Percentiles rank a stretch among this genome's conserved stretches.
These are phyloP conservation scores for Grus americana DNA, from an alignment of 2,113 vertebrate genomes.

Conservation along the genomic window DNA sequence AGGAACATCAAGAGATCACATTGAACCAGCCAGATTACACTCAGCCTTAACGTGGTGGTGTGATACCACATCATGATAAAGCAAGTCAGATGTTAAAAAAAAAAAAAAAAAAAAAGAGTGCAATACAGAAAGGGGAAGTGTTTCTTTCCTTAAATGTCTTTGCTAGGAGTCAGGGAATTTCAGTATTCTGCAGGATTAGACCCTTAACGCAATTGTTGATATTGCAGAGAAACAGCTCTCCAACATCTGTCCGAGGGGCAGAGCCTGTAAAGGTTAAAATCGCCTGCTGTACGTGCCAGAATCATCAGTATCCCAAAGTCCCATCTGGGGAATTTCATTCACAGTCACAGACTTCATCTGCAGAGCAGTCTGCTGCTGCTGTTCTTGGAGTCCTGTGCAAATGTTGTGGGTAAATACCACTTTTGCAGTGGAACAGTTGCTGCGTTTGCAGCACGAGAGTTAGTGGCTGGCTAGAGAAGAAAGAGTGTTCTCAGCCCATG, in stretches of 20 bases:
- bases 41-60: background rate
- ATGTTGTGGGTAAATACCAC: background rate
- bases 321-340: background rate
- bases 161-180: background rate
- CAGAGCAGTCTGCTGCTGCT: background rate
- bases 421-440: background rate
- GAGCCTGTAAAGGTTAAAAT: background rate
- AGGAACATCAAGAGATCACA: background rate
- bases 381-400: background rate
- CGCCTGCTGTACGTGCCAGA: background rate
- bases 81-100: background rate
- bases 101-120: background rate
- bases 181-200: background rate
- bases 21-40: background rate
- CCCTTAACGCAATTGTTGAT: background rate
- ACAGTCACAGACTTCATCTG: background rate
- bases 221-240: background rate
- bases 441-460: background rate
- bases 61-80: fast-evolving
- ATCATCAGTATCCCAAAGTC: background rate
- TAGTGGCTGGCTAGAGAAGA: conserved; percentile 11
- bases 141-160: background rate
- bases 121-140: background rate
- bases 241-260: background rate
- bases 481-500: background rate